These are phyloP conservation scores for Conistra vaccinii DNA, from an alignment of 2,888 invertebrate genomes.

Conservation along the genomic window DNA sequence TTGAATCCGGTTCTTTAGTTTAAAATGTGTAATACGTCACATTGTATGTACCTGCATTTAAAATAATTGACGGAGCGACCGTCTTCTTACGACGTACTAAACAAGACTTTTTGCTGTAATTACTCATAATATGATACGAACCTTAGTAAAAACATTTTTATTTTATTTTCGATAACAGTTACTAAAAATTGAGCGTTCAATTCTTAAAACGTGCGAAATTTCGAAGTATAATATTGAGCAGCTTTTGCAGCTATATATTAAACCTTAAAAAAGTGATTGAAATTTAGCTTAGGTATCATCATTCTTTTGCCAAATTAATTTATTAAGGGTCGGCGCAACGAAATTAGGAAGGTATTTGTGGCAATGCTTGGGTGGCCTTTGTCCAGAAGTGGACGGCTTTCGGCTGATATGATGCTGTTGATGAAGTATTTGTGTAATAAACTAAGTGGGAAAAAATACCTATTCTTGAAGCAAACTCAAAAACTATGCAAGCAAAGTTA, in stretches of 20 bases:
- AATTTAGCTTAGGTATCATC: not conserved
- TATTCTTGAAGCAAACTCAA: too few species aligned
- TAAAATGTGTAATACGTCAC: not conserved
- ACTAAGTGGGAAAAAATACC: too few species aligned
- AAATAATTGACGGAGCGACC: not conserved
- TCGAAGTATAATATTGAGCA: not conserved
- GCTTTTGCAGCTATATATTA: not conserved
- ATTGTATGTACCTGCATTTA: constrained; percentile 1
- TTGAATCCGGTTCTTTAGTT: constrained; percentile 16
- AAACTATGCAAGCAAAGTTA: too few species aligned
- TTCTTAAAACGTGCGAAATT: not conserved
- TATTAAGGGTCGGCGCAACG: too few species aligned
- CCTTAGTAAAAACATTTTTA: not conserved
- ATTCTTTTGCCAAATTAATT: not conserved
- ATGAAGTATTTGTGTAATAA: too few species aligned
- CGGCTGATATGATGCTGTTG: too few species aligned
- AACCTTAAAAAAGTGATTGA: not conserved
- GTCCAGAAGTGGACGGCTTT: too few species aligned
- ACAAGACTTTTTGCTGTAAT: constrained; percentile 34
- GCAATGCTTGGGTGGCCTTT: too few species aligned
- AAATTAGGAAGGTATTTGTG: too few species aligned
- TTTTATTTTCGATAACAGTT: not conserved
- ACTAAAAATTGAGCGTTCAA: not conserved
- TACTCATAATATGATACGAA: not conserved
- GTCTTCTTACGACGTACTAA: constrained; percentile 8